These are phyloP conservation scores for Pipa parva DNA, from an alignment of 2,113 vertebrate genomes.

Conservation along the genomic window DNA sequence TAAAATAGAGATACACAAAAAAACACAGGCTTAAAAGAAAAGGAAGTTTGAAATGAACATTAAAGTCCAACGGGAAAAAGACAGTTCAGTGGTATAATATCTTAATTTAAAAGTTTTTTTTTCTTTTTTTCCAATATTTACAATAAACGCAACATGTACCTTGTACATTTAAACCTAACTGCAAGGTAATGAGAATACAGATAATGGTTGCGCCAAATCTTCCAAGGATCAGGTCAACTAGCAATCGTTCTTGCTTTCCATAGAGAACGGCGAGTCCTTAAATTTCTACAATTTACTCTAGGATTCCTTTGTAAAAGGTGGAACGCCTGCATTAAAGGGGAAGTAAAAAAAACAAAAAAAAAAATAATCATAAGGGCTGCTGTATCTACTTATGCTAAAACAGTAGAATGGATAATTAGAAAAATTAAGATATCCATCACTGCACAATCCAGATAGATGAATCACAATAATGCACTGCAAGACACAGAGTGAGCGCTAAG, in stretches of 20 bases:
- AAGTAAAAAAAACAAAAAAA: too few relatives aligned
- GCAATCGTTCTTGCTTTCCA: not conserved
- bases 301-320: too few relatives aligned
- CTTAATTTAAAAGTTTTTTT: conserved; percentile 60
- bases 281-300: not conserved
- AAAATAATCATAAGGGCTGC: too few relatives aligned
- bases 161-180: conserved; percentile 52
- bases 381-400: too few relatives aligned
- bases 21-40: conserved; percentile 64
- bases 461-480: too few relatives aligned
- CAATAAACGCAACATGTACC: conserved; percentile 45
- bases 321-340: too few relatives aligned
- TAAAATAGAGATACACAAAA: conserved; percentile 77
- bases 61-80: conserved; percentile 57
- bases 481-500: too few relatives aligned
- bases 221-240: conserved; percentile 45
- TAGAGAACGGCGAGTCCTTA: not conserved
- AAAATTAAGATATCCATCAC: too few relatives aligned
- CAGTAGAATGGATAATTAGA: too few relatives aligned
- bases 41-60: conserved; percentile 3
- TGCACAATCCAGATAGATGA: too few relatives aligned
- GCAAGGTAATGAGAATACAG: conserved; percentile 66
- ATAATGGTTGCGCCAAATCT: conserved; percentile 92
- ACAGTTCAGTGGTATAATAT: conserved; percentile 4
- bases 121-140: conserved; percentile 60